These are phyloP conservation scores for Harpagoxenus sublaevis DNA, from an alignment of 2,888 invertebrate genomes.

Conservation along the genomic window DNA sequence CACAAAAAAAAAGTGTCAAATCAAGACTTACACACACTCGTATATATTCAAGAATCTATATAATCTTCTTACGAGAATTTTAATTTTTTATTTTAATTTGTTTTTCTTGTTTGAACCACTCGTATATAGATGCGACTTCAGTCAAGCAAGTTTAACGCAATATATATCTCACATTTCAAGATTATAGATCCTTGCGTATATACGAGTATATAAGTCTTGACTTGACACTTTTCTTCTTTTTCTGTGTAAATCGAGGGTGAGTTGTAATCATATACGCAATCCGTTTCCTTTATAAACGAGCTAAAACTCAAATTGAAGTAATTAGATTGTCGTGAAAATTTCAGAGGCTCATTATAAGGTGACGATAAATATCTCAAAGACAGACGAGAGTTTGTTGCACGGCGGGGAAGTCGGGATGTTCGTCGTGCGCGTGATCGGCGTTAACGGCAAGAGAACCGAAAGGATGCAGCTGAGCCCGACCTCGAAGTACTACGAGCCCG, in stretches of 20 bases:
- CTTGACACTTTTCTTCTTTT: no score
- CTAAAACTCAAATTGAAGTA: not conserved
- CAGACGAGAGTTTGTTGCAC: slow-evolving; percentile 90
- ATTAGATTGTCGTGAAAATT: slow-evolving; percentile 74
- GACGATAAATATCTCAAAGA: slow-evolving; percentile 91
- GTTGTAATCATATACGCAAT: not conserved
- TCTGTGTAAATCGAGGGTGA: not conserved
- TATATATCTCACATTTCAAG: no score
- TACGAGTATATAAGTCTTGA: no score
- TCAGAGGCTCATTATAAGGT: slow-evolving; percentile 93
- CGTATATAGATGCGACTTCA: no score
- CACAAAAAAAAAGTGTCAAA: no score
- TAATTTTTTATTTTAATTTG: no score
- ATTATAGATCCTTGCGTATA: no score
- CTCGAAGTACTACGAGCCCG: slow-evolving; percentile 91
- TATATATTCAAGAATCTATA: no score
- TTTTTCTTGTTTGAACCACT: no score
- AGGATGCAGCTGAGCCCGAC: slow-evolving; percentile 88
- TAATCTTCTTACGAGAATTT: no score
- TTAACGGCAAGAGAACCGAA: slow-evolving; percentile 88
- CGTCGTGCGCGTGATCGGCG: slow-evolving; percentile 89
- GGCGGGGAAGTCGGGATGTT: slow-evolving; percentile 94
- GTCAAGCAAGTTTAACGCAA: no score
- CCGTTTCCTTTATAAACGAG: not conserved
- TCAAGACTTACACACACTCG: no score